These are phyloP conservation scores for Coracias cyanogaster DNA, from an alignment of 2,797 vertebrate species.

Conservation along the genomic window DNA sequence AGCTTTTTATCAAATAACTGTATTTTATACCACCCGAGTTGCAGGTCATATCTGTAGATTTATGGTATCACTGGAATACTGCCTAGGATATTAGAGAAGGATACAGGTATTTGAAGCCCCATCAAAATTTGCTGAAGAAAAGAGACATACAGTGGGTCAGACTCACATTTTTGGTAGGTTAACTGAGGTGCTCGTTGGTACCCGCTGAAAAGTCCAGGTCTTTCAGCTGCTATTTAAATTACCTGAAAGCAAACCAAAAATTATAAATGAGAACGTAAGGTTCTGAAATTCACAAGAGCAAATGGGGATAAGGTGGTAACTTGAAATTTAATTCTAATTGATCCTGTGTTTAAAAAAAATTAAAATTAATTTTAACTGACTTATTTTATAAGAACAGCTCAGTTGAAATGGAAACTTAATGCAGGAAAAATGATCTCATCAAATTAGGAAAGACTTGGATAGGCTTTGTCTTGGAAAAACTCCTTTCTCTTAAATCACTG, in stretches of 20 bases:
- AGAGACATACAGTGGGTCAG: not conserved
- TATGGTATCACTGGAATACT: not conserved
- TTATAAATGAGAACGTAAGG: not conserved
- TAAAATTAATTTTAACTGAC: not conserved
- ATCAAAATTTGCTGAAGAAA: not conserved
- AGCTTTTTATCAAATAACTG: not conserved
- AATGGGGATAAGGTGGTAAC: not conserved
- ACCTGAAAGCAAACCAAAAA: not conserved
- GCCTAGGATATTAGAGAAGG: not conserved
- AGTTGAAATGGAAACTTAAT: not conserved
- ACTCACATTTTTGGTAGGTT: not conserved
- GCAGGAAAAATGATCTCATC: not conserved
- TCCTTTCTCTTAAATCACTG: not conserved
- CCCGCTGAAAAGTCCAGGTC: not conserved
- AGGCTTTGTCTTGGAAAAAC: not conserved
- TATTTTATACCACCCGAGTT: not conserved
- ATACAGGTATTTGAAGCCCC: not conserved
- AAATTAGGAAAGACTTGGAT: not conserved
- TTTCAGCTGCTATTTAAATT: not conserved
- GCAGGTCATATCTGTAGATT: not conserved
- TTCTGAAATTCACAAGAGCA: not conserved
- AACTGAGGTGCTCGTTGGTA: not conserved
- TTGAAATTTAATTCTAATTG: not conserved
- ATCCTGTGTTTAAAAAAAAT: not conserved
- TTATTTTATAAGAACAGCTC: not conserved